Base-by-base conservation (phyloP, 2,113 vertebrate genomes). In the Cichladusa arquata region DNA sequence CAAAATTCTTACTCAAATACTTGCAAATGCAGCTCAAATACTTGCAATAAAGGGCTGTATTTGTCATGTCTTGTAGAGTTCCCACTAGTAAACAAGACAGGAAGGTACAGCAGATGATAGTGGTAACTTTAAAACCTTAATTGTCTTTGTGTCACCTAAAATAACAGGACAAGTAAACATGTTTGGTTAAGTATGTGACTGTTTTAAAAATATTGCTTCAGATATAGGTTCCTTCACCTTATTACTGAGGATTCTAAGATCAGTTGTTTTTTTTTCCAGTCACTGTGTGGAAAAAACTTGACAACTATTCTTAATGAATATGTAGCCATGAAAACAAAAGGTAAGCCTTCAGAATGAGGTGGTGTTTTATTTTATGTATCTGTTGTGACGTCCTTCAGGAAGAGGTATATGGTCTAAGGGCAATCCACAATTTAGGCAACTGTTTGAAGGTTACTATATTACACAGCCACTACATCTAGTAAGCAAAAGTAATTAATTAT, bases 301-400 rank as follows among this genome's bases (percentile, higher is more conserved):
- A 99, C 98, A 86, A 99, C 99, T 65, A 99, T 99, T 96, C 97
- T 99, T 91, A 99, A 99, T 67, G 99, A 99, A 89, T 99, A 99
- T 14, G 98, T 99, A 90, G 98, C 98, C 91, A 98, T 98, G 94
- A 99, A 99, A 98, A 97, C 99, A 85, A 99, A 99, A 98, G 99
- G 99, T 99, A 97, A 97, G 97, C 78, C 72, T 67, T 87, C 47
- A 70, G 54, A 23, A 77, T 76, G 23, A 77, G 26, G 8, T 67
- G 62, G 18, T 74, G 18, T 45, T 94, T 38, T 16, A 5, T 95
- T n/a, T 86, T 64, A 50, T 50, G 56, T 78, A 15, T 28, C 19
- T 88, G 19, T 81, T 81, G 22, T 86, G 47, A 88, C 26, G 22
- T 72, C 28, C 38, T 66, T 65, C 51, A 85, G 50, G 26, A 65